Conservation (phyloP, 2,888 invertebrate genomes). For the Adineta ricciae region DNA sequence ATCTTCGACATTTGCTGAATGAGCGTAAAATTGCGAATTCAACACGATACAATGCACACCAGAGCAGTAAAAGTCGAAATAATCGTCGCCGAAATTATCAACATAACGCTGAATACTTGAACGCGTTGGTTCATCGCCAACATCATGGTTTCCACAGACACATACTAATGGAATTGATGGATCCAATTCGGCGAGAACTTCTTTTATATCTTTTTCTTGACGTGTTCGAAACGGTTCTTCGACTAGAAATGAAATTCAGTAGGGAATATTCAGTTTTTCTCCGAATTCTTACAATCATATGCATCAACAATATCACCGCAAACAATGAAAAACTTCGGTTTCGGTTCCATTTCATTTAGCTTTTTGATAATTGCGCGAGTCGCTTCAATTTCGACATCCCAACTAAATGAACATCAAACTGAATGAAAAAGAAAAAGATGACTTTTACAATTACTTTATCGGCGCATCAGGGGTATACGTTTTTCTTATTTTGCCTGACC, state of each 20-base stretch:
- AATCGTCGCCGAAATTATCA: slow-evolving; percentile 50
- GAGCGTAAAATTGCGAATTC: slow-evolving; percentile 52
- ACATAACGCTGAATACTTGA: slow-evolving; percentile 41
- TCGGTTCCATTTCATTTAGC: slow-evolving; percentile 51
- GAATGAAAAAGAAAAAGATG: background rate
- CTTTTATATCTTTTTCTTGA: slow-evolving; percentile 51
- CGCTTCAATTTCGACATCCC: slow-evolving; percentile 51
- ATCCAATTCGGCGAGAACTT: slow-evolving; percentile 46
- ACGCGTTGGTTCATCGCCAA: slow-evolving; percentile 52
- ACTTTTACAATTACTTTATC: slow-evolving; percentile 23
- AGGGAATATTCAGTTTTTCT: slow-evolving; percentile 35
- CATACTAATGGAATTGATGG: slow-evolving; percentile 52
- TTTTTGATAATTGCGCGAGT: slow-evolving; percentile 45
- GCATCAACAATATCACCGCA: slow-evolving; percentile 53
- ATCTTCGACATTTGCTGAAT: slow-evolving; percentile 35
- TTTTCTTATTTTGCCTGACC: slow-evolving; percentile 35
- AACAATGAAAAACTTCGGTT: slow-evolving; percentile 39
- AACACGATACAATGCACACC: slow-evolving; percentile 53
- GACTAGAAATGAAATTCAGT: background rate
- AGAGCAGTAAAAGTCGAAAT: slow-evolving; percentile 52
- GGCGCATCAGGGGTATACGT: slow-evolving; percentile 28
- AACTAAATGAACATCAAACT: slow-evolving; percentile 36
- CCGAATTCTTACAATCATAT: slow-evolving; percentile 41
- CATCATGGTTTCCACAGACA: slow-evolving; percentile 55
- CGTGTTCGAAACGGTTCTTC: slow-evolving; percentile 36